Conservation (phyloP, 1,140 invertebrate genomes). For the Brachionus rubens region DNA sequence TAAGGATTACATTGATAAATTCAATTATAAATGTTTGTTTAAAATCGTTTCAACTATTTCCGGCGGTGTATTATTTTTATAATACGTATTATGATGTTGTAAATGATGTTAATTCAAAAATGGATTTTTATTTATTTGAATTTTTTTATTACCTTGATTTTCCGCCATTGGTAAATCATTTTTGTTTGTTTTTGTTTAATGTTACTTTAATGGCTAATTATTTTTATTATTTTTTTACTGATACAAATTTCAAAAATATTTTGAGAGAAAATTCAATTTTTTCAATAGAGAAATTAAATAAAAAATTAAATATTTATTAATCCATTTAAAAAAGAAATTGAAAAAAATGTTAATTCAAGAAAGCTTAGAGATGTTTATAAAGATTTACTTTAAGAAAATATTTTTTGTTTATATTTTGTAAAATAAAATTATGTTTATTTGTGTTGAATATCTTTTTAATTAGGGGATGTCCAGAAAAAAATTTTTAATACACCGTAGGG, state of each 20-base stretch:
- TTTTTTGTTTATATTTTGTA: too few relatives aligned
- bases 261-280: not conserved
- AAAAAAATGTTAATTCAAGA: not conserved
- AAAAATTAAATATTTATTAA: too few relatives aligned
- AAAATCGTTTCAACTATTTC: not conserved
- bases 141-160: not conserved
- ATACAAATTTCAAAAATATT: not conserved
- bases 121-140: not conserved
- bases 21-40: not conserved
- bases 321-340: not conserved
- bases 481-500: too few relatives aligned
- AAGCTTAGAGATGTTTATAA: slow-evolving; percentile 5
- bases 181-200: not conserved
- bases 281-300: too few relatives aligned
- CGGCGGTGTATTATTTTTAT: not conserved
- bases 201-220: not conserved
- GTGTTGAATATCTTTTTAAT: too few relatives aligned
- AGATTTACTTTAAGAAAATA: not conserved
- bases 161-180: not conserved
- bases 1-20: not conserved
- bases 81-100: not conserved
- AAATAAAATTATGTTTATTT: too few relatives aligned
- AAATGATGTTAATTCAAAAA: not conserved
- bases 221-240: slow-evolving; percentile 3
- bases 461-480: too few relatives aligned